Conservation (phyloP, 2,888 invertebrate genomes). For the Aproaerema taeniolella region DNA sequence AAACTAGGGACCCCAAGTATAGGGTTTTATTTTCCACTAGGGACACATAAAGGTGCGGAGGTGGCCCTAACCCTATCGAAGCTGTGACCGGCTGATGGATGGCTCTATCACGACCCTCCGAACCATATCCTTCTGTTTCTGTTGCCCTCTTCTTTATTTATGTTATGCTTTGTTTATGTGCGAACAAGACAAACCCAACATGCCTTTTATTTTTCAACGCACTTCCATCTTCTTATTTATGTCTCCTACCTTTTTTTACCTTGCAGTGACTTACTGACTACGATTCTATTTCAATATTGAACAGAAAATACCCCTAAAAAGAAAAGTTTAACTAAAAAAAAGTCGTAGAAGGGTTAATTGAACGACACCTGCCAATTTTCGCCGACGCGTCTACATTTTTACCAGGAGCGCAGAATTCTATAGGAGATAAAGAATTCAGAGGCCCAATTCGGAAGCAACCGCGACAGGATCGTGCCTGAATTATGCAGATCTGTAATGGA, state of each 20-base stretch:
- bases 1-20: constrained; percentile 64
- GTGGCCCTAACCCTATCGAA: constrained; percentile 76
- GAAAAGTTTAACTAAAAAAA: not conserved
- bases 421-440: constrained; percentile 63
- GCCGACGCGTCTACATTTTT: constrained; percentile 44
- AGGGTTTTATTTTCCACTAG: constrained; percentile 68
- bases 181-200: constrained; percentile 36
- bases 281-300: constrained; percentile 6
- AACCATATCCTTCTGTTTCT: constrained; percentile 56
- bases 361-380: constrained; percentile 64
- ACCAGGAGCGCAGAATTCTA: constrained; percentile 35
- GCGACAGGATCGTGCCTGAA: constrained; percentile 59
- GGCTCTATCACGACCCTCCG: constrained; percentile 65
- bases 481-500: constrained; percentile 72
- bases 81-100: constrained; percentile 73
- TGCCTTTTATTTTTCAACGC: constrained; percentile 26
- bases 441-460: constrained; percentile 46
- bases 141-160: constrained; percentile 65
- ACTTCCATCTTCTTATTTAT: constrained; percentile 9
- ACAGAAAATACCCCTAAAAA: not conserved
- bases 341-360: constrained; percentile 44
- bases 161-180: constrained; percentile 69
- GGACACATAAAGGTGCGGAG: constrained; percentile 75
- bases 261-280: constrained; percentile 6
- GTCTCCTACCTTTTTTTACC: constrained; percentile 6